phyloP scores from a whole-genome alignment of 2,888 invertebrate species.

The Nezara viridula region DNA sequence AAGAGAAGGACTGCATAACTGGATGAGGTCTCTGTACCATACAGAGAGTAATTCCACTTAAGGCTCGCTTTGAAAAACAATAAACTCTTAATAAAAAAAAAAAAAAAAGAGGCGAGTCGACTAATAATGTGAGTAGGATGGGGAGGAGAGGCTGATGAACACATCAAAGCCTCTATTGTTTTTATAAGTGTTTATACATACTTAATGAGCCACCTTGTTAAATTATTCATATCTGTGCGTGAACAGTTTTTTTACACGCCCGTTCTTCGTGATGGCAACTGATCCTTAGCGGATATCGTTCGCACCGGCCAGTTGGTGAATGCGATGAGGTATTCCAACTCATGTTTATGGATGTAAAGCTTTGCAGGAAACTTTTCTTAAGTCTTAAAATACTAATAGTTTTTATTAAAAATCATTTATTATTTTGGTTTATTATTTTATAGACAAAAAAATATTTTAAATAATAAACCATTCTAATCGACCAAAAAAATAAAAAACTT shows the following conservation, averaged over 20 bases:
- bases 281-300: neutral
- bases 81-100: conserved; percentile 19
- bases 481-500: no score
- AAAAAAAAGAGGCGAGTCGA: neutral
- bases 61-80: conserved; percentile 27
- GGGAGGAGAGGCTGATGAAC: conserved; percentile 47
- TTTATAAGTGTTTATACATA: conserved; percentile 56
- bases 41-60: conserved; percentile 30
- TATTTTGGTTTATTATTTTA: no score
- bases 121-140: conserved; percentile 10
- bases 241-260: neutral
- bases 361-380: neutral
- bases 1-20: neutral
- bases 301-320: neutral
- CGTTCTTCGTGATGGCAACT: neutral
- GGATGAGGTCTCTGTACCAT: neutral
- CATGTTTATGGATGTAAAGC: neutral
- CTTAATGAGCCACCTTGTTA: conserved; percentile 47
- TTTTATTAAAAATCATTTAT: no score
- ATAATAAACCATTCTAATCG: no score
- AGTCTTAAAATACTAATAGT: neutral
- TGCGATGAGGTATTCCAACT: neutral
- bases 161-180: conserved; percentile 54
- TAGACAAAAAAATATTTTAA: no score
- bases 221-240: conserved; percentile 51